phyloP scores from a whole-genome alignment of 2,888 invertebrate genomes.

The Catonia carolina region DNA sequence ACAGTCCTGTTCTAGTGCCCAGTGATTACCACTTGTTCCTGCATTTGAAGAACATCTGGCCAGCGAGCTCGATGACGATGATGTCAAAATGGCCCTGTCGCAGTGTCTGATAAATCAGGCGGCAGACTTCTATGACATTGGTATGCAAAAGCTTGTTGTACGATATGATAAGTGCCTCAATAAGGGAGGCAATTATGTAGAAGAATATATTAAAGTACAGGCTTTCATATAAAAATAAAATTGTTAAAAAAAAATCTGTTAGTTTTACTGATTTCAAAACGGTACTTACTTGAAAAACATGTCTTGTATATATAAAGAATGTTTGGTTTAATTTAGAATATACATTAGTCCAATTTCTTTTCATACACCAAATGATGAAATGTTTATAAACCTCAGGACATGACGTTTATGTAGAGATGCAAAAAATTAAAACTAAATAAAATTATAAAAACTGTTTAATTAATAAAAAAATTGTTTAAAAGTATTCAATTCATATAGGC shows the following conservation, averaged over 20 bases:
- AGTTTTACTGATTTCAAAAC: neutral
- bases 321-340: no score
- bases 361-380: no score
- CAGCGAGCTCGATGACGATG: slow-evolving; percentile 17
- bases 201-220: slow-evolving; percentile 21
- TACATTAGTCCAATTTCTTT: no score
- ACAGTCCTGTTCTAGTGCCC: slow-evolving; percentile 25
- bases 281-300: neutral
- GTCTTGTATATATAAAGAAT: neutral
- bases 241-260: neutral
- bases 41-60: slow-evolving; percentile 20
- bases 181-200: slow-evolving; percentile 10
- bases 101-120: slow-evolving; percentile 11
- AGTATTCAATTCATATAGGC: no score
- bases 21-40: slow-evolving; percentile 27
- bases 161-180: slow-evolving; percentile 22
- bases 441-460: no score
- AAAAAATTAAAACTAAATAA: no score
- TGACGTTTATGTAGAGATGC: no score
- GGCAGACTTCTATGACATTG: no score
- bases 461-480: no score
- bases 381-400: no score
- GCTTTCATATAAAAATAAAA: neutral
- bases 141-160: slow-evolving; percentile 20
- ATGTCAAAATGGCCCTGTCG: neutral